These are phyloP conservation scores for Macaria liturata DNA, from an alignment of 2,888 invertebrate species.

Conservation along the genomic window DNA sequence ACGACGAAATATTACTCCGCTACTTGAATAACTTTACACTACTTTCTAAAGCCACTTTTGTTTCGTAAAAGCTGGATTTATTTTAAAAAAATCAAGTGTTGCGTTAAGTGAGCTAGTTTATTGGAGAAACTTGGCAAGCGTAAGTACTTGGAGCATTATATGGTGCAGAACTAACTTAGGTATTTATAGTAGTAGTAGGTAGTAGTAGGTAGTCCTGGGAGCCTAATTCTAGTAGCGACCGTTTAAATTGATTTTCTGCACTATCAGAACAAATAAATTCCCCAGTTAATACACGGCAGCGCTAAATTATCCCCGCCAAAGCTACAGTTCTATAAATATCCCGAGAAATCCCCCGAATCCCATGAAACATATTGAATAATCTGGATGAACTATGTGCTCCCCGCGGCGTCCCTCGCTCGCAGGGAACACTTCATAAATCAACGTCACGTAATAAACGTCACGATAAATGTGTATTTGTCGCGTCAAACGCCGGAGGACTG, in stretches of 20 bases:
- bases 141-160: too few species aligned
- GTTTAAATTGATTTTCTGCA: too few species aligned
- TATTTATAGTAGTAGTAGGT: too few species aligned
- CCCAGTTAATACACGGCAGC: too few species aligned
- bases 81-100: too few species aligned
- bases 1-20: background rate
- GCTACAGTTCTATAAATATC: constrained; percentile 12
- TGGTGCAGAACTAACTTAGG: too few species aligned
- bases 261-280: too few species aligned
- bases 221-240: too few species aligned
- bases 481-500: constrained; percentile 45
- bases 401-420: constrained; percentile 8
- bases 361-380: constrained; percentile 24
- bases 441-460: constrained; percentile 57
- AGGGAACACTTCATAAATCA: constrained; percentile 52
- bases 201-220: too few species aligned
- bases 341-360: constrained; percentile 16
- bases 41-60: constrained; percentile 2
- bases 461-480: constrained; percentile 60
- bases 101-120: too few species aligned
- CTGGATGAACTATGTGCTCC: constrained; percentile 20
- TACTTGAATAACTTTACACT: background rate
- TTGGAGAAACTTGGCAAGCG: too few species aligned
- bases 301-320: too few species aligned
- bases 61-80: background rate